Conservation (phyloP, 1,140 invertebrate species). For the Drosophila lacteicornis region DNA sequence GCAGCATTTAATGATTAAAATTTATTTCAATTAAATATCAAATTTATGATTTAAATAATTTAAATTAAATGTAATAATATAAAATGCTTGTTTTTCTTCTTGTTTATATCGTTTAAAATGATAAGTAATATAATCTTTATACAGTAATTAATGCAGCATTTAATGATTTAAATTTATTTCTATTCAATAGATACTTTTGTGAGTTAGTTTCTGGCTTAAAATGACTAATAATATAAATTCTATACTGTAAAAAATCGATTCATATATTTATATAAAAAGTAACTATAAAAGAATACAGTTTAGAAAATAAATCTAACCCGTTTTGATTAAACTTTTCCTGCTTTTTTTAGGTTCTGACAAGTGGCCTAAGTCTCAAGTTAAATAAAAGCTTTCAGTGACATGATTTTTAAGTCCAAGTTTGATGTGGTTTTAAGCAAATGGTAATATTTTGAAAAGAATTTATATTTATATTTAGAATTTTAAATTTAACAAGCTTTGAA, state of each 20-base stretch:
- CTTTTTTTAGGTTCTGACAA: neutral
- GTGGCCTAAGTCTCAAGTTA: neutral
- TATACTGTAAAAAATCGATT: neutral
- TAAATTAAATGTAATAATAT: neutral
- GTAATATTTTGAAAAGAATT: too few relatives aligned
- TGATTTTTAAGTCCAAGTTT: neutral
- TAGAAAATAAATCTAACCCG: neutral
- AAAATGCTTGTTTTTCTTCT: neutral
- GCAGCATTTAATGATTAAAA: neutral
- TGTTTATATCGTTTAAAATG: neutral
- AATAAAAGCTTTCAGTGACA: neutral
- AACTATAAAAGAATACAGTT: neutral
- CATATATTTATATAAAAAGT: neutral
- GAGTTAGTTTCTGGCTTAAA: neutral
- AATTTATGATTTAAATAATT: too few relatives aligned
- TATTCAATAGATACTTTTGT: accelerated
- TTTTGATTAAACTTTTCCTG: neutral
- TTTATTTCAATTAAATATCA: neutral
- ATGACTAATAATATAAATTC: neutral
- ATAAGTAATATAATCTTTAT: neutral
- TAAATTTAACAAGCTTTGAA: too few relatives aligned
- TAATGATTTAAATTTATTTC: neutral
- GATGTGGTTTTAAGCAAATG: too few relatives aligned
- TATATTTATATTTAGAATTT: too few relatives aligned
- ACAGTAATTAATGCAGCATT: neutral